Base-by-base conservation (phyloP, 2,113 vertebrate species). In the Oxyura jamaicensis region DNA sequence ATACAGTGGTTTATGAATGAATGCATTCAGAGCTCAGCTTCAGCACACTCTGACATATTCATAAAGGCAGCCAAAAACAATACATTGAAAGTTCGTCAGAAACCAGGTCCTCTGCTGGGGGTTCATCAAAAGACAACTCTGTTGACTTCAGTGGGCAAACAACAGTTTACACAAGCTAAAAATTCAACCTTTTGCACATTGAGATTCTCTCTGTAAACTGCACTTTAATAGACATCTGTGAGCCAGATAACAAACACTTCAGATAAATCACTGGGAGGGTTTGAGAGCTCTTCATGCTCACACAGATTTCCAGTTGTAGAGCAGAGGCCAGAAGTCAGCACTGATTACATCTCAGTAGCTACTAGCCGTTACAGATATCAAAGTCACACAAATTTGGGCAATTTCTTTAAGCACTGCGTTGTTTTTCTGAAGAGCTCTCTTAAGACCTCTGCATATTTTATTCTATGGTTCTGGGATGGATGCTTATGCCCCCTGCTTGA, bases 21-120 rank as follows among this genome's bases (percentile, higher is more conserved):
- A 86, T 26, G 44, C 81, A 91, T 95, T 97, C 83, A 92, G 88
- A 96, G 36, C 36, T 71, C 66, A 84, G 67, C 71, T 89, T 82
- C 88, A 76, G 77, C 66, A 66, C 50, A 13, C 36, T n/a, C 84
- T 88, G 72, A 92, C 94, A 89, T 89, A 92, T 94, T 91, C 88
- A 84, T 26, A 39, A 58, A 58, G 0, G 3, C 36, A 82, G 88
- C 92, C 95, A 96, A 96, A 58, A 96, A 94, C 88, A 91, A 94
- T 93, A 93, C 21, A 53, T 53, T 0, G 44, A 86, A 42, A 1
- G 0, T 20, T 68, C 13, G 5, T 29, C 91, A 73, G 53, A 82
- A 88, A 88, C 68, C 76, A 96, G 76, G 65, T 86, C 56, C 46
- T 91, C 73, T 78, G 86, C 90, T 68, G 71, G 21, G 50, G 58